Percentiles rank a stretch among this genome's conserved stretches.
Evolutionary conservation across 2,888 invertebrate species (phyloP).

Genomic region (Ormyrus pomaceus): DNA sequence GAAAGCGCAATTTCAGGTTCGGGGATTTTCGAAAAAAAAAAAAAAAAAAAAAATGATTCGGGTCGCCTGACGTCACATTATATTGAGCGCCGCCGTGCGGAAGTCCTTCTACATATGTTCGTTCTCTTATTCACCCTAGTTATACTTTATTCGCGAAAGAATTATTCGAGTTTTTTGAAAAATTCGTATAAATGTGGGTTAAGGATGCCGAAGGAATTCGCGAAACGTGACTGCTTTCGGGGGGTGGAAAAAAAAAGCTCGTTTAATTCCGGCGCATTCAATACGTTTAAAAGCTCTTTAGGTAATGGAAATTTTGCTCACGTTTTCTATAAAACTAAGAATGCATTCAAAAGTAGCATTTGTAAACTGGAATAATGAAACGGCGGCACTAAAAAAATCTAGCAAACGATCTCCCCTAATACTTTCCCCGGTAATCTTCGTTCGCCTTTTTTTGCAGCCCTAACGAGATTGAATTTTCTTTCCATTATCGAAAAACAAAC

Average conservation of each 20-base stretch:
- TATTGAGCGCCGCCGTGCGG: too few relatives aligned
- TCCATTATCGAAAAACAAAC: too few relatives aligned
- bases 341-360: too few relatives aligned
- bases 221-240: not conserved
- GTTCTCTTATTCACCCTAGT: not conserved
- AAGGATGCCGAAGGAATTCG: not conserved
- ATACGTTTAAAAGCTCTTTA: not conserved
- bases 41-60: too few relatives aligned
- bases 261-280: not conserved
- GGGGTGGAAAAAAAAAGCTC: not conserved
- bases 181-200: conserved; percentile 12
- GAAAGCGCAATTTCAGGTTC: too few relatives aligned
- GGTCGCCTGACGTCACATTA: too few relatives aligned
- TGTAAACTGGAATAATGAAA: not conserved
- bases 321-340: not conserved
- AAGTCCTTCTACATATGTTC: too few relatives aligned
- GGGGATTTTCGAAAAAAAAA: too few relatives aligned
- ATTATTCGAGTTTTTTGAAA: not conserved
- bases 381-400: not conserved
- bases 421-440: too few relatives aligned
- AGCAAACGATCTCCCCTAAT: too few relatives aligned
- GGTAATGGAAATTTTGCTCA: not conserved
- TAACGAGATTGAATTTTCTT: too few relatives aligned
- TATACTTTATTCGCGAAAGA: not conserved
- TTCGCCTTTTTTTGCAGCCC: too few relatives aligned